These are phyloP conservation scores for Malacoraja senta DNA, from an alignment of 2,797 vertebrate genomes.

Conservation along the genomic window DNA sequence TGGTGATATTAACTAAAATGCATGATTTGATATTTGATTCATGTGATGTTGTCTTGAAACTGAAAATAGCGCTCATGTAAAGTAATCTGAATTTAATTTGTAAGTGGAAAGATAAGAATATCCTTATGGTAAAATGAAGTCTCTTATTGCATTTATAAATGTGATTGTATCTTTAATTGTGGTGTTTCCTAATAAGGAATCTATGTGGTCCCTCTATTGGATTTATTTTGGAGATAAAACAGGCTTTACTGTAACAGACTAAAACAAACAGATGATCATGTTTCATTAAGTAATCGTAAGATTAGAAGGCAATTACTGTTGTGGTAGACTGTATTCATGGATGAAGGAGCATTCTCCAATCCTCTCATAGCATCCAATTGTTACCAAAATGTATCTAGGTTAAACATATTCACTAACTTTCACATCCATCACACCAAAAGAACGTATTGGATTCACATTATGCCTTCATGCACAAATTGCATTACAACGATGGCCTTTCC, in stretches of 20 bases:
- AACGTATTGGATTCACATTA: too few species aligned
- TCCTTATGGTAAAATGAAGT: not conserved
- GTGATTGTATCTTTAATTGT: not conserved
- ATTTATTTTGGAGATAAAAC: not conserved
- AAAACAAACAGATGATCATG: not conserved
- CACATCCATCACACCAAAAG: too few species aligned
- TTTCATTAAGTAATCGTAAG: not conserved
- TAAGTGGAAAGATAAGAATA: too few species aligned
- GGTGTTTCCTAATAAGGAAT: not conserved
- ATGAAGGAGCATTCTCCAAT: not conserved
- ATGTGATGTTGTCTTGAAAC: not conserved
- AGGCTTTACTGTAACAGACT: not conserved
- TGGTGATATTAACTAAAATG: not conserved
- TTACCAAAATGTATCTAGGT: not conserved
- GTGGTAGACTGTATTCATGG: not conserved
- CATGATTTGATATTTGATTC: not conserved
- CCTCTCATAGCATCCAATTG: not conserved
- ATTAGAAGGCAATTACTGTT: not conserved
- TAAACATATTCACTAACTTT: not conserved
- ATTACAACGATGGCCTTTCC: too few species aligned
- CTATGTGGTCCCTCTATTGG: not conserved
- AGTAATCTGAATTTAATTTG: too few species aligned
- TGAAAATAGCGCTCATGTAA: not conserved
- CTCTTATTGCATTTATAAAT: not conserved
- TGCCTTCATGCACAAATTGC: too few species aligned